These are phyloP conservation scores for Heliothis virescens DNA, from an alignment of 1,140 invertebrate species.

Conservation along the genomic window DNA sequence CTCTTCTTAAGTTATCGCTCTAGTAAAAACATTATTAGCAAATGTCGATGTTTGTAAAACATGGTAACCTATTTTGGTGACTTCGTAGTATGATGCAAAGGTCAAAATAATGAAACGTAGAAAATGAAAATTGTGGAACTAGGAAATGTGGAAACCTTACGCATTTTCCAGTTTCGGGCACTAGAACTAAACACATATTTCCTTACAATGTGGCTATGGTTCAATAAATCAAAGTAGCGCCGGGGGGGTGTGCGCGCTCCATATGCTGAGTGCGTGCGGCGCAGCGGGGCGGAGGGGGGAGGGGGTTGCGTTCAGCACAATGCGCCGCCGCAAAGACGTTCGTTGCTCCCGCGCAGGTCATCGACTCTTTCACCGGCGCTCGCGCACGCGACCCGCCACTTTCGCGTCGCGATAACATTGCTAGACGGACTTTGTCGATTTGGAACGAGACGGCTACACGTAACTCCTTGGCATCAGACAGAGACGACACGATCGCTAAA, in stretches of 20 bases:
- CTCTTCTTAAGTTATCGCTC: neutral
- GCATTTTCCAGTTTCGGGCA: slow-evolving; percentile 7
- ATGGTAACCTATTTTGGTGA: neutral
- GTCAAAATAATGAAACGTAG: neutral
- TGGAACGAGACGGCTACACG: slow-evolving; percentile 61
- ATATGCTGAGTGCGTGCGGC: slow-evolving; percentile 47
- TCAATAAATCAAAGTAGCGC: slow-evolving; percentile 40
- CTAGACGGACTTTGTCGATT: slow-evolving; percentile 64
- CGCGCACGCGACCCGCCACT: slow-evolving; percentile 77
- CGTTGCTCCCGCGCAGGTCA: slow-evolving; percentile 83
- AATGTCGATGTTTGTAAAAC: neutral
- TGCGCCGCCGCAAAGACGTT: slow-evolving; percentile 80
- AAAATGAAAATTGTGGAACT: neutral
- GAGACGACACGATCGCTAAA: slow-evolving; percentile 49
- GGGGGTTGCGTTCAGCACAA: slow-evolving; percentile 67
- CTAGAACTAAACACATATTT: slow-evolving; percentile 29
- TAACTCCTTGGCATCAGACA: slow-evolving; percentile 37
- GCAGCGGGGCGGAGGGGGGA: slow-evolving; percentile 55
- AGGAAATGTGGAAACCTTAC: slow-evolving; percentile 24
- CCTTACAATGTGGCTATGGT: slow-evolving; percentile 32
- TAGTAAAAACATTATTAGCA: neutral
- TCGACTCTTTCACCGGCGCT: slow-evolving; percentile 81
- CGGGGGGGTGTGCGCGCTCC: slow-evolving; percentile 45
- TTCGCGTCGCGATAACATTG: slow-evolving; percentile 76
- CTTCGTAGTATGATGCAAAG: neutral